Base-by-base conservation (phyloP, 2,888 invertebrate genomes). In the Zele albiditarsus region DNA sequence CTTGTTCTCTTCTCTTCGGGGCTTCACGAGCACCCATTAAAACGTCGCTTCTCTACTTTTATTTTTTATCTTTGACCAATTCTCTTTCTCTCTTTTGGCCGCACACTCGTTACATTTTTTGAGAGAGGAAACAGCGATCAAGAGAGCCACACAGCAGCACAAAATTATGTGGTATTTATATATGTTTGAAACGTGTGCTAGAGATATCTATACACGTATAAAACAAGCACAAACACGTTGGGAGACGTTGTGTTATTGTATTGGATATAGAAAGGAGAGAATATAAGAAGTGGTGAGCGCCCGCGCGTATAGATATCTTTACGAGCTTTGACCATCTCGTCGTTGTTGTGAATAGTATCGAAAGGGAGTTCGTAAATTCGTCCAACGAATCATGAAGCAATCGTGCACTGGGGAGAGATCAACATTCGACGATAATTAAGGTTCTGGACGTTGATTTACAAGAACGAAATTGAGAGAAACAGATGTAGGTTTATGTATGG, bases 1-100 rank as follows among this genome's bases (percentile, higher is more conserved):
- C 85, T 84, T 80, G 86, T 85, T 85, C 83, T 53, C 53, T 53
- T 53, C 53, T 53, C 84, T 81, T 82, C 81, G 81, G 82, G 83
- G 80, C 84, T 60, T 60, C 67, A n/a, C 79, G 80, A 71, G 79
- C 77, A 73, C 81, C 81, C 79, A 80, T 83, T 84, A 82, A 84
- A 85, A 84, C 82, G 82, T 82, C 81, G 78, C 80, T 80, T 77
- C 77, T 81, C 75, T 73, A 66, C 70, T 53, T 63, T 27, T 46
- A 38, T 38, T 38, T 20, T 53, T 53, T 53, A n/a, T 53, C 53
- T 53, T 53, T 53, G n/a, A 20, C 20, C 53, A 46, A 67, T 68
- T 75, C 58, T 66, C 74, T 28, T 71, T 58, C 67, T 33, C 49
- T 25, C 71, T 76, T 74, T 67, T 72, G 49, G 58, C 33, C 20